phyloP scores from a whole-genome alignment of 2,113 vertebrate genomes.

The Sylvietta virens region DNA sequence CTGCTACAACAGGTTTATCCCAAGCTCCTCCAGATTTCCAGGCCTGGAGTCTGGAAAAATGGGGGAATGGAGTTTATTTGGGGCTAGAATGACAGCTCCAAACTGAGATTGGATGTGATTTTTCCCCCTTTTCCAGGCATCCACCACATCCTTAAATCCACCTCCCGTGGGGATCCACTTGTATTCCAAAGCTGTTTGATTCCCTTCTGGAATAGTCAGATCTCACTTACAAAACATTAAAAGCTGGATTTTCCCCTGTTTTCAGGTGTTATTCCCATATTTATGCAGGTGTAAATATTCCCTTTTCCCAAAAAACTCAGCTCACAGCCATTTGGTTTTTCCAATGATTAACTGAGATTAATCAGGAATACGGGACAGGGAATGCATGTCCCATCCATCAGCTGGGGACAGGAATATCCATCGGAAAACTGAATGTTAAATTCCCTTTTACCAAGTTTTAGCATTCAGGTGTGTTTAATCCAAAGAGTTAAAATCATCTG shows the following conservation, averaged over 20 bases:
- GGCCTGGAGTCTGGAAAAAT: background rate
- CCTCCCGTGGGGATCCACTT: rapidly evolving
- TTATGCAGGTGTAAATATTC: background rate
- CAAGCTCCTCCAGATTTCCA: background rate
- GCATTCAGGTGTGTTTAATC: background rate
- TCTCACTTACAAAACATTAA: background rate
- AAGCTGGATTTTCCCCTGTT: rapidly evolving
- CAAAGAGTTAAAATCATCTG: background rate
- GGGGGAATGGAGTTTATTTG: constrained; percentile 3
- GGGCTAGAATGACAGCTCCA: background rate
- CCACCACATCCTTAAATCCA: background rate
- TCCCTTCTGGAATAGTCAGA: background rate
- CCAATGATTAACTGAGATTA: background rate
- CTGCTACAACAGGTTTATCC: constrained; percentile 51
- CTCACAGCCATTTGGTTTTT: background rate
- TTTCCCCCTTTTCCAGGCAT: background rate
- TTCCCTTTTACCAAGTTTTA: background rate
- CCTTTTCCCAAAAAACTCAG: background rate
- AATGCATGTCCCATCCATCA: background rate
- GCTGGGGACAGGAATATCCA: background rate
- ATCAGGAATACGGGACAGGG: rapidly evolving
- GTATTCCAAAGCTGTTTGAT: background rate
- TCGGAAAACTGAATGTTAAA: rapidly evolving
- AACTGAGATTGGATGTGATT: rapidly evolving
- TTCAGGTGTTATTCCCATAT: background rate